Evolutionary conservation across 1,140 invertebrate genomes (phyloP), one percentile per base, ranked within the genome.

Genomic region (Macrostomum lignano): DNA sequence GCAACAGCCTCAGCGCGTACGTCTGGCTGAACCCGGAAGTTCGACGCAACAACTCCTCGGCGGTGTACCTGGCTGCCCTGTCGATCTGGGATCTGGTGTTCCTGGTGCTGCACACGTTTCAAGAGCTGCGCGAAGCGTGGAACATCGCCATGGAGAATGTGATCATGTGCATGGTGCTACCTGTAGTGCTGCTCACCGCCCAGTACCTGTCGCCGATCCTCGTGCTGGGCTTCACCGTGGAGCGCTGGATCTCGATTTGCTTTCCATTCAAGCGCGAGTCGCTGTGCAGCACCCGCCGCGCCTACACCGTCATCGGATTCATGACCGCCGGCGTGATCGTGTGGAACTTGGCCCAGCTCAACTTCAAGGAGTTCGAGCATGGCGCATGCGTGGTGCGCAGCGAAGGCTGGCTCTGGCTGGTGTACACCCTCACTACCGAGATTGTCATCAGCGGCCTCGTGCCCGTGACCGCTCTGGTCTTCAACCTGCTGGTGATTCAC

Each of bases 221-320:
- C 2, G 53, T 55, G 17, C 40, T 59, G 6, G 77, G 74, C 2
- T 84, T 93, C 19, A 91, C 84, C 0, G 64, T 88, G 38, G 86
- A 94, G 56, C 64, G 84, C 25, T 93, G 78, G 58, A 73, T 93
- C 22, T 81, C 82, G 0, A 81, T 94, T 1, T 88, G 81, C 48
- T 77, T 84, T 55, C 82, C 81, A 1, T 62, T 91, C n/a, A 66
- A 77, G 53, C 21, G 50, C 14, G 41, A 47, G 20, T 38, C 42
- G 9, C 46, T 44, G 31, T 52, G 49, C 33, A 88, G 78, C 0
- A 78, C 77, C 43, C 70, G 74, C 9, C 61, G 79, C 24, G 77
- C 81, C 4, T 41, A 44, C 7, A 38, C 42, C 6, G 46, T 46
- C 3, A 33, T 13, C 7, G 5, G 14, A n/a, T n/a, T n/a, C n/a